Conservation (phyloP, 1,140 invertebrate genomes). For the Holotrichia oblita region DNA sequence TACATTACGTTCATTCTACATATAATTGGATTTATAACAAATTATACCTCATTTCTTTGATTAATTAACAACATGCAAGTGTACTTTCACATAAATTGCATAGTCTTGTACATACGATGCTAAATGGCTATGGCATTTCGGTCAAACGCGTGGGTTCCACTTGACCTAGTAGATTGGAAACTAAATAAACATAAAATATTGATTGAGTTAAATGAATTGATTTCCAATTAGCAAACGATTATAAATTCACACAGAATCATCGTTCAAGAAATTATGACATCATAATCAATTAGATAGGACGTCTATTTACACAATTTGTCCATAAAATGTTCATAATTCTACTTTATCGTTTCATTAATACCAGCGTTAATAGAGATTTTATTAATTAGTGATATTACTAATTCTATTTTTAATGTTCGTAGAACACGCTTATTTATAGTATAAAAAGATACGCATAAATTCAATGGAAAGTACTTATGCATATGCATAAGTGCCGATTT, state of each 20-base stretch:
- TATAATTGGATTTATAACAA: too few relatives aligned
- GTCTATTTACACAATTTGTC: not conserved
- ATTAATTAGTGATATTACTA: not conserved
- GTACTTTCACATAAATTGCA: conserved; percentile 4
- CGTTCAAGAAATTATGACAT: not conserved
- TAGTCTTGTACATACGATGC: not conserved
- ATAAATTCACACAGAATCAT: not conserved
- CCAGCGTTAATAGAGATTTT: not conserved
- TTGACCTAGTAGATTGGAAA: not conserved
- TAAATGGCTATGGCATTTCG: not conserved
- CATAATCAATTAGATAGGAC: not conserved
- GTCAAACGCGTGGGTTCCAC: not conserved
- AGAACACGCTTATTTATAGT: not conserved
- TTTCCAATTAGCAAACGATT: not conserved
- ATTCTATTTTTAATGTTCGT: not conserved
- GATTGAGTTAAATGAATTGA: not conserved
- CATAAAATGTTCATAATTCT: not conserved
- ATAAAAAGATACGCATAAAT: not conserved
- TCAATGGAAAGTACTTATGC: not conserved
- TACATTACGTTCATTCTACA: too few relatives aligned
- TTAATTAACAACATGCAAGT: not conserved
- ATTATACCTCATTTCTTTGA: too few relatives aligned
- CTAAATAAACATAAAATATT: not conserved
- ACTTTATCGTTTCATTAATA: not conserved
- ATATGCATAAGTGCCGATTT: not conserved